phyloP scores from a whole-genome alignment of 1,140 invertebrate species.

The Platorchestia sp. region DNA sequence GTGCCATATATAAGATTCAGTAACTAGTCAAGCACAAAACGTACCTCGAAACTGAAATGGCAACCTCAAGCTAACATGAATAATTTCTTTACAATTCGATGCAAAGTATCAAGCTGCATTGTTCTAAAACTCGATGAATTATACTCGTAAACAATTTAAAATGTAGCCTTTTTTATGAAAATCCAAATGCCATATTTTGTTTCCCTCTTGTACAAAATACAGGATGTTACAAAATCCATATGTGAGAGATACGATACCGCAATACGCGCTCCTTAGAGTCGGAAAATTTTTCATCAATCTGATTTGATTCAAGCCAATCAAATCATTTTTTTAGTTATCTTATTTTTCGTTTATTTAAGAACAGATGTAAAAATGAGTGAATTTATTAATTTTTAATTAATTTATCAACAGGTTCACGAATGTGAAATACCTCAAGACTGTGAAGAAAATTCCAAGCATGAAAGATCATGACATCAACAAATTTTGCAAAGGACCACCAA shows the following conservation, averaged over 20 bases:
- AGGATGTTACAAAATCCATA: not conserved
- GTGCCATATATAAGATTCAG: too few relatives aligned
- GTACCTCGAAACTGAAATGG: too few relatives aligned
- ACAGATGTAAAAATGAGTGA: not conserved
- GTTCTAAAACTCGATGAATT: too few relatives aligned
- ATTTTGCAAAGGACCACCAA: constrained; percentile 62
- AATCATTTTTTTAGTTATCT: not conserved
- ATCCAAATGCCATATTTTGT: too few relatives aligned
- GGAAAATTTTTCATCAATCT: too few relatives aligned
- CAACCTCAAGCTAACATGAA: too few relatives aligned
- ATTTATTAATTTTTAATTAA: not conserved
- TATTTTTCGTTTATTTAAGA: not conserved
- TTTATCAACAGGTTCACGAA: constrained; percentile 73
- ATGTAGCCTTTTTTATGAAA: too few relatives aligned
- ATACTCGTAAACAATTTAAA: too few relatives aligned
- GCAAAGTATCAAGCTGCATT: too few relatives aligned
- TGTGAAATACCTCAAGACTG: constrained; percentile 59
- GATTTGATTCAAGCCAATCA: too few relatives aligned
- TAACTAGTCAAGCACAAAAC: too few relatives aligned
- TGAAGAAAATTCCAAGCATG: constrained; percentile 55
- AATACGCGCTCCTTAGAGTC: not conserved
- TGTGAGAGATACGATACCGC: not conserved
- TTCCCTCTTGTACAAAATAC: not conserved
- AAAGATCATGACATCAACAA: constrained; percentile 61
- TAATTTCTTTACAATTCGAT: too few relatives aligned